Evolutionary conservation across 2,888 invertebrate species (phyloP), one percentile per base, ranked within the genome.

Genomic region (Pollenia angustigena): DNA sequence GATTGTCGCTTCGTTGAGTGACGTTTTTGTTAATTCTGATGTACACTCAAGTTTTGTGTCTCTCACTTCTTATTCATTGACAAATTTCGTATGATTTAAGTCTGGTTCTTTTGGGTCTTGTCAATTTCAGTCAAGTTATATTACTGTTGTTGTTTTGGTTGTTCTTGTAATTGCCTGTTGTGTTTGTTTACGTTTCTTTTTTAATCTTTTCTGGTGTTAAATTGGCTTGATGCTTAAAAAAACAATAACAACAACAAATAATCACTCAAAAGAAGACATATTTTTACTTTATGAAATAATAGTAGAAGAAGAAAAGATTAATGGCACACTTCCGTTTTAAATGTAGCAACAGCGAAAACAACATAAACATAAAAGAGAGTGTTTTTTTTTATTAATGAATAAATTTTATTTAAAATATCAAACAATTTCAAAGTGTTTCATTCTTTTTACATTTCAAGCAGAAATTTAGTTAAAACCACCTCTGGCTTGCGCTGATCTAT

Each of bases 291-390:
- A 18, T 64, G 50, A 68, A 46, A 48, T 6, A 32, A 6, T 32
- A n/a, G 16, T 52, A 44, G 32, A 54, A 54, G 71, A 78, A 75
- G 68, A 14, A 52, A 87, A 86, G 84, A 87, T 87, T 87, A 87
- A 87, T 87, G 84, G 60, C 66, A 56, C 48, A 87, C 87, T 84
- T 87, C 87, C 87, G 87, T 79, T 84, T 81, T 50, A 74, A 60
- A 68, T 54, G 66, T 66, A 52, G 64, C 74, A 69, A 64, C 64
- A 58, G 46, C 16, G 14, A 74, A 32, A 76, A 9, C 52, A 56
- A 42, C 42, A 71, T n/a, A 10, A 52, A 72, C 52, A 72, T 2
- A 40, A 74, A 74, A 52, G 42, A 48, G 56, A 79, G n/a, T 71
- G 52, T 83, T 40, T 71, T 8, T 32, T 32, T 1, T 50, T 58